Evolutionary conservation across 1,140 invertebrate species (phyloP).

Genomic region (Phthorimaea operculella): DNA sequence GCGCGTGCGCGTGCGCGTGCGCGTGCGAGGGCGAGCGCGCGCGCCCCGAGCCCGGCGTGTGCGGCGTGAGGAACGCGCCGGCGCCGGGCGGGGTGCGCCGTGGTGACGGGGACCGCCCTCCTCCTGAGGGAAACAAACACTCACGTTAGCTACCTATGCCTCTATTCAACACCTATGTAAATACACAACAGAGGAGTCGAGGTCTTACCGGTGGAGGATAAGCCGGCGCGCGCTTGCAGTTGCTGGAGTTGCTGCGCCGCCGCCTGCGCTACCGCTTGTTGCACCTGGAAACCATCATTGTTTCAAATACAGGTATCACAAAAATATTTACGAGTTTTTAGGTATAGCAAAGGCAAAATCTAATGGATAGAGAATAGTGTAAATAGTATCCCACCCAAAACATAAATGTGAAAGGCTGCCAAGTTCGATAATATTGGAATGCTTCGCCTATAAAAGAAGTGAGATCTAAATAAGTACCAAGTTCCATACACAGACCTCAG

Average conservation of each 20-base stretch:
- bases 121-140: background rate
- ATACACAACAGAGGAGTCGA: no score
- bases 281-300: constrained; percentile 38
- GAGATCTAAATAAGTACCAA: no score
- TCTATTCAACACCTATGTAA: no score
- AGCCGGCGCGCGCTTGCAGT: constrained; percentile 77
- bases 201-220: background rate
- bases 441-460: no score
- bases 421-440: no score
- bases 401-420: no score
- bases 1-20: constrained; percentile 61
- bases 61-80: constrained; percentile 48
- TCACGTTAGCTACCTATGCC: no score
- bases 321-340: no score
- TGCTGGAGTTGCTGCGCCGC: constrained; percentile 84
- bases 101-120: constrained; percentile 58
- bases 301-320: background rate
- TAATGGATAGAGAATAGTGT: no score
- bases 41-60: constrained; percentile 34
- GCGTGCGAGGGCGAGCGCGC: constrained; percentile 58
- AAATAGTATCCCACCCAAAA: no score
- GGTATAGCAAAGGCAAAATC: no score
- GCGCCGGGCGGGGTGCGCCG: constrained; percentile 68
- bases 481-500: no score
- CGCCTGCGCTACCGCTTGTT: constrained; percentile 83